Conservation (phyloP, 2,888 invertebrate species). For the Latheticus oryzae region DNA sequence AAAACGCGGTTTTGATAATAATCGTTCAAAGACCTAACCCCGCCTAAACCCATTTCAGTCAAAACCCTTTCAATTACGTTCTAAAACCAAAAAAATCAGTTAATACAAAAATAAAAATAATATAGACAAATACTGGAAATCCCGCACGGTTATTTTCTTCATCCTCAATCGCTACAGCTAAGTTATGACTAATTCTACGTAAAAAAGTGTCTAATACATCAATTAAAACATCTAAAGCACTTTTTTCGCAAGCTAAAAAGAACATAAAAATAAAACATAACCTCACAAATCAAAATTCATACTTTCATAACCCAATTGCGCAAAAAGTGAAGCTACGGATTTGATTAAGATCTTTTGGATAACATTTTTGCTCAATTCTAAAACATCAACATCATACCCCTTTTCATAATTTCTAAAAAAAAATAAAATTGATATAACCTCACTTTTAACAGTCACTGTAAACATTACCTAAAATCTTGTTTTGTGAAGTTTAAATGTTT, state of each 20-base stretch:
- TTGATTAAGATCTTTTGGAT: constrained; percentile 64
- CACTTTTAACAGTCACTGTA: neutral
- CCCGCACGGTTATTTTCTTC: constrained; percentile 64
- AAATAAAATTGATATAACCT: neutral
- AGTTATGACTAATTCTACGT: constrained; percentile 64
- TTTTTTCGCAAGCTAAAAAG: constrained; percentile 63
- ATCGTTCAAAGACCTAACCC: constrained; percentile 69
- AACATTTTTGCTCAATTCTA: constrained; percentile 59
- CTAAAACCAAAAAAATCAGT: constrained; percentile 57
- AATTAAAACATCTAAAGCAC: constrained; percentile 66
- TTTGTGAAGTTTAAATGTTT: constrained; percentile 55
- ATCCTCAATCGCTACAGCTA: constrained; percentile 69
- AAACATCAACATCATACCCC: constrained; percentile 55
- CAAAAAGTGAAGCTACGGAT: constrained; percentile 66
- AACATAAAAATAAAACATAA: neutral
- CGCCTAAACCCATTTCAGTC: constrained; percentile 72
- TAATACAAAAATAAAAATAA: constrained; percentile 12
- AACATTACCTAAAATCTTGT: constrained; percentile 54
- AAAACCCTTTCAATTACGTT: constrained; percentile 72
- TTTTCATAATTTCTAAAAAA: constrained; percentile 50
- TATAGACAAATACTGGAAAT: constrained; percentile 65
- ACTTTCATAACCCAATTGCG: constrained; percentile 70
- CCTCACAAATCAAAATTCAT: constrained; percentile 41
- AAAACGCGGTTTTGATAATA: constrained; percentile 68
- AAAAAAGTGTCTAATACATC: constrained; percentile 68